phyloP scores from a whole-genome alignment of 2,888 invertebrate genomes.

The Apeira syringaria region DNA sequence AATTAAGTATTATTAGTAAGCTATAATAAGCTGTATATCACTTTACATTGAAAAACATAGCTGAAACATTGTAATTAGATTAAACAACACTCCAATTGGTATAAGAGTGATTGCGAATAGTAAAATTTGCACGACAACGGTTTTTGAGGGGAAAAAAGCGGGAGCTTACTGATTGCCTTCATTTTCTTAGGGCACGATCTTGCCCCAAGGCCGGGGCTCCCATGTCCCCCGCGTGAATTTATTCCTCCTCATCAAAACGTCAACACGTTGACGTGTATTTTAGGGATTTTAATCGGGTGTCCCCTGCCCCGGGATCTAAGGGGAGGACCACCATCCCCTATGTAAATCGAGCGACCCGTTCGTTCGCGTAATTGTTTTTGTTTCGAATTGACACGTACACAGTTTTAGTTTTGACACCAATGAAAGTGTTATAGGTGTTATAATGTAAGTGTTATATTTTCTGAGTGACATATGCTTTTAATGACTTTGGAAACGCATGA shows the following conservation, averaged over 20 bases:
- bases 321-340: constrained; percentile 49
- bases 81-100: neutral
- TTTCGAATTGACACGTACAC: constrained; percentile 66
- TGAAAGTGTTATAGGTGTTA: constrained; percentile 1
- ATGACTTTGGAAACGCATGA: neutral
- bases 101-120: constrained; percentile 31
- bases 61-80: too few relatives aligned
- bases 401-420: constrained; percentile 53
- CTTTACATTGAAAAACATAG: too few relatives aligned
- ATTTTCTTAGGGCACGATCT: constrained; percentile 73
- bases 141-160: constrained; percentile 45
- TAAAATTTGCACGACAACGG: constrained; percentile 49
- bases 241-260: constrained; percentile 81
- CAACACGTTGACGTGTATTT: constrained; percentile 81
- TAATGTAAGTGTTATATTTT: too few relatives aligned
- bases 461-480: neutral
- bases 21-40: too few relatives aligned
- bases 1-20: too few relatives aligned
- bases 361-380: constrained; percentile 71
- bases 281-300: constrained; percentile 74
- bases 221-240: constrained; percentile 49
- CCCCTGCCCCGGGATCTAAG: constrained; percentile 38
- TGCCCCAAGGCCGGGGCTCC: constrained; percentile 51
- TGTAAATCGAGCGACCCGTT: constrained; percentile 68
- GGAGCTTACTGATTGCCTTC: constrained; percentile 67